A percentile compares a stretch with the other conserved stretches of the same genome.
These are phyloP conservation scores for Dromaius novaehollandiae DNA, from an alignment of 2,113 vertebrate species.

Conservation along the genomic window DNA sequence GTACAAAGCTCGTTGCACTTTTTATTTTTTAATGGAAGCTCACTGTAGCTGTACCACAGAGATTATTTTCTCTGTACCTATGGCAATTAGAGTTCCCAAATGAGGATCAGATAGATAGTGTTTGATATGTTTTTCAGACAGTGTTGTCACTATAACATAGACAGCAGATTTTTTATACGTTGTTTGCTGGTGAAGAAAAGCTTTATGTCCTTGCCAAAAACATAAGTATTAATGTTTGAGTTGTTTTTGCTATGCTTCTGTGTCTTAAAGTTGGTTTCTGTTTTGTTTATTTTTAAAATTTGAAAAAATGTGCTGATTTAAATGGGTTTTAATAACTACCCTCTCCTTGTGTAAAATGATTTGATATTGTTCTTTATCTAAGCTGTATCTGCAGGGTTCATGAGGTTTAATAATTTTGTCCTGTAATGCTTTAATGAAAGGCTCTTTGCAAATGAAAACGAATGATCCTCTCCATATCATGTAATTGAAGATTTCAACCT, in stretches of 20 bases:
- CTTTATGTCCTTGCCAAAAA: background rate
- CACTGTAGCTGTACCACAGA: background rate
- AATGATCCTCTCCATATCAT: background rate
- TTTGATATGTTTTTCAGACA: background rate
- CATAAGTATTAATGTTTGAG: background rate
- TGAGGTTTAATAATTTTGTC: background rate
- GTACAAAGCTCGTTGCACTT: background rate
- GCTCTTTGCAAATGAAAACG: constrained; percentile 4
- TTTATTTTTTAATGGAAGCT: background rate
- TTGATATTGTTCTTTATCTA: background rate
- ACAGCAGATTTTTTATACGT: fast-evolving
- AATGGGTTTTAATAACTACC: background rate
- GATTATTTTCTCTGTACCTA: background rate
- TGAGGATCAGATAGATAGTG: background rate
- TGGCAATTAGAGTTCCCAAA: background rate
- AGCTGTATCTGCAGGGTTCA: background rate
- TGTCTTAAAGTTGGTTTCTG: background rate
- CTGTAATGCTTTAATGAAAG: background rate
- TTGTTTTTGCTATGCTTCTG: background rate
- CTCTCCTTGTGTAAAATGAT: background rate
- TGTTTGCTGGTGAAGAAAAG: background rate
- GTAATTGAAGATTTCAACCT: background rate
- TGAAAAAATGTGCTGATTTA: background rate
- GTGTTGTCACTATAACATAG: background rate
- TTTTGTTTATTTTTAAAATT: background rate